phyloP scores from a whole-genome alignment of 2,797 vertebrate species.

The Delichon dasypus region DNA sequence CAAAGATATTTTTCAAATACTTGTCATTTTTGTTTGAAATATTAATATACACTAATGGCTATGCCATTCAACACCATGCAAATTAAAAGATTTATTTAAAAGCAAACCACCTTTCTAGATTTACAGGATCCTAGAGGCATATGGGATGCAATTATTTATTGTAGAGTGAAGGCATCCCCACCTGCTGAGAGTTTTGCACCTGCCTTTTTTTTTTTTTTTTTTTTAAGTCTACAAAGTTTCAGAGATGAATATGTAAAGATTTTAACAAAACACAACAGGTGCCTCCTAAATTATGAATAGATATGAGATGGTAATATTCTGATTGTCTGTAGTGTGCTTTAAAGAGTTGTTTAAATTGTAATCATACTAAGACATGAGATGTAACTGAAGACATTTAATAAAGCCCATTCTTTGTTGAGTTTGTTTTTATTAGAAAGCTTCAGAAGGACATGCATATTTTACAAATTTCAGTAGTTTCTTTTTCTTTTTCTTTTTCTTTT shows the following conservation, averaged over 20 bases:
- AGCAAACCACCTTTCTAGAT: slow-evolving; percentile 34
- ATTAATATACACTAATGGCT: neutral
- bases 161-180: neutral
- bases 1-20: neutral
- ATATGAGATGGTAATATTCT: slow-evolving; percentile 22
- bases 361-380: slow-evolving; percentile 54
- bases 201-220: neutral
- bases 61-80: neutral
- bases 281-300: slow-evolving; percentile 67
- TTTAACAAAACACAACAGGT: slow-evolving; percentile 67
- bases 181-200: neutral
- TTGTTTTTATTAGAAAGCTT: slow-evolving; percentile 55
- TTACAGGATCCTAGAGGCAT: neutral
- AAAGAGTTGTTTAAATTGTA: slow-evolving; percentile 67
- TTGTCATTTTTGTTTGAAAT: neutral
- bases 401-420: slow-evolving; percentile 62
- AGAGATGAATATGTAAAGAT: slow-evolving; percentile 40
- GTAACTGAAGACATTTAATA: slow-evolving; percentile 62
- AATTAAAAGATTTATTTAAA: slow-evolving; percentile 51
- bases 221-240: neutral
- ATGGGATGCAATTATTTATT: neutral
- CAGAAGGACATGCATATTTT: slow-evolving; percentile 16
- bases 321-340: slow-evolving; percentile 66
- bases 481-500: fast-evolving
- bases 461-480: neutral